Evolutionary conservation across 2,113 vertebrate species (phyloP).

Genomic region (Cochlearius cochlearius): DNA sequence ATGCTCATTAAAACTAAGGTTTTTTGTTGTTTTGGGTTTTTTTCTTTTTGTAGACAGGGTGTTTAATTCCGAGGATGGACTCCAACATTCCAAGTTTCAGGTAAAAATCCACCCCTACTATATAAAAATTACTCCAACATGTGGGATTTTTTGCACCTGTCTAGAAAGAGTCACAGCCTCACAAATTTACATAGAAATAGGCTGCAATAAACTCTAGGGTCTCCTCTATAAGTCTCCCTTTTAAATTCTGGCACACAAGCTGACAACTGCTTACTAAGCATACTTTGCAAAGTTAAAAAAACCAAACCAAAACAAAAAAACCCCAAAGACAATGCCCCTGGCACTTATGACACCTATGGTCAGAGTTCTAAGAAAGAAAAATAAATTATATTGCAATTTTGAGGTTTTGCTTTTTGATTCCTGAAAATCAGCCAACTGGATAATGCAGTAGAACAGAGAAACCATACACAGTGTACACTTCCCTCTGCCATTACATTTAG

Average conservation of each 20-base stretch:
- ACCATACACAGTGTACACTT: neutral
- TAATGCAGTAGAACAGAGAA: neutral
- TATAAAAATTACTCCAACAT: neutral
- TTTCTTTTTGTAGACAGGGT: neutral
- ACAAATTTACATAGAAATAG: neutral
- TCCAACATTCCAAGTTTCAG: neutral
- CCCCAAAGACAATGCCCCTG: fast-evolving
- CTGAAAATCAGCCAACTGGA: neutral
- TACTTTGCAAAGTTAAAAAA: neutral
- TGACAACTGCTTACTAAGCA: neutral
- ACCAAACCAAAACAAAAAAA: neutral
- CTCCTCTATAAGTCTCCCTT: neutral
- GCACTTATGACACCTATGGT: neutral
- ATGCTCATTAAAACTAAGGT: neutral
- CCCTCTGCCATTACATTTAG: neutral
- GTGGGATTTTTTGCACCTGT: neutral
- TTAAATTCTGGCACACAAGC: neutral
- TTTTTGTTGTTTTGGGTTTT: too few species aligned
- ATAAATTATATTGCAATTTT: neutral
- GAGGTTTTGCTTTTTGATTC: neutral
- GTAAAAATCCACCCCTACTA: neutral
- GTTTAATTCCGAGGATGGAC: neutral
- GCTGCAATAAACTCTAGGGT: neutral
- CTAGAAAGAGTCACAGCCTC: neutral
- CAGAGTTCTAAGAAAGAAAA: neutral